Percentiles rank a stretch among this genome's conserved stretches.
Evolutionary conservation across 2,888 invertebrate genomes (phyloP).

Genomic region (Dasysyrphus tricinctus): DNA sequence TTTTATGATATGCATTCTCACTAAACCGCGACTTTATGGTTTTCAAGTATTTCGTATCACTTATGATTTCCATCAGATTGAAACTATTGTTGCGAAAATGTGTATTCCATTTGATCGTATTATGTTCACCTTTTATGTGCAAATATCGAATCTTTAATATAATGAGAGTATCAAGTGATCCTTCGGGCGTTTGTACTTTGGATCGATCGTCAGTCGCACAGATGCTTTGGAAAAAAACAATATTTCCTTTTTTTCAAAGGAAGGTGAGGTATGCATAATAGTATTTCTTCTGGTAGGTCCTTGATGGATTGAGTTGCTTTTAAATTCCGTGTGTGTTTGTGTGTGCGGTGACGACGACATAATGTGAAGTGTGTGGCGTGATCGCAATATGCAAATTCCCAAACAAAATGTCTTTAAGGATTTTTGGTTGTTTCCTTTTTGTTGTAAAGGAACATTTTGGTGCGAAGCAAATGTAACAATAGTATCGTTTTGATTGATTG

Average conservation of each 20-base stretch:
- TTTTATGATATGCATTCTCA: conserved; percentile 52
- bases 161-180: conserved; percentile 71
- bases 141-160: conserved; percentile 16
- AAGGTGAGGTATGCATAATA: conserved; percentile 19
- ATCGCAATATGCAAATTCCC: conserved; percentile 69
- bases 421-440: conserved; percentile 4
- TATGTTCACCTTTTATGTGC: conserved; percentile 40
- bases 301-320: conserved; percentile 54
- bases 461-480: conserved; percentile 63
- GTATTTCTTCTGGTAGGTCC: conserved; percentile 62
- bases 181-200: conserved; percentile 55
- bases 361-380: conserved; percentile 46
- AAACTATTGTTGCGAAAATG: conserved; percentile 59
- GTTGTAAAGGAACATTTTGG: conserved; percentile 48
- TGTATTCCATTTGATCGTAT: conserved; percentile 52
- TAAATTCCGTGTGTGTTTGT: not conserved
- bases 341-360: not conserved
- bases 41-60: conserved; percentile 39
- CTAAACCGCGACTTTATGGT: conserved; percentile 69
- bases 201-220: conserved; percentile 20
- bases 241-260: conserved; percentile 15
- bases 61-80: conserved; percentile 34
- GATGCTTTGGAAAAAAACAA: conserved; percentile 38
- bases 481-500: conserved; percentile 73
- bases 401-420: conserved; percentile 29